Evolutionary conservation across 2,888 invertebrate species (phyloP), one percentile per base, ranked within the genome.

Genomic region (Halictus quadricinctus): DNA sequence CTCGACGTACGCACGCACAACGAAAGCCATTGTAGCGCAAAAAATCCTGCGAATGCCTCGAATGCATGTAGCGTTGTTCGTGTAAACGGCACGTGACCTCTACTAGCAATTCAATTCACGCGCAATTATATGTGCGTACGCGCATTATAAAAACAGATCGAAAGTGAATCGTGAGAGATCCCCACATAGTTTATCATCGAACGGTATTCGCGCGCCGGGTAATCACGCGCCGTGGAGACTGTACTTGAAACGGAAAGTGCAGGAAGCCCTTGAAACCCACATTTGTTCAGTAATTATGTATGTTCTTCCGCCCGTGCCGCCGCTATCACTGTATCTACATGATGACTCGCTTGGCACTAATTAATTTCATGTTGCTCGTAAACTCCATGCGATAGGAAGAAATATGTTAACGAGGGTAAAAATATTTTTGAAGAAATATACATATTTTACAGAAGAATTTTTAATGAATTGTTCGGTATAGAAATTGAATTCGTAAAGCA

Each of bases 151-250:
- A 76, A 81, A 81, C 83, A 29, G 72, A 36, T 66, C 43, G 83
- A 76, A 81, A 82, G 72, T 48, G 54, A 76, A 64, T 64, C 72
- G 82, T 83, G 83, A 66, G 82, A 83, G 76, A 76, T 72, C 72
- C 76, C 72, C 72, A 64, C 36, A 48, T 48, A 50, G 13, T 46
- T 66, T 60, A 54, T 50, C 48, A 36, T 76, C 50, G 50, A 72
- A 43, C 46, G 76, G 46, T 29, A 46, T 18, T 21, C 76, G 21
- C 72, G 50, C 64, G 60, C 58, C 72, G 72, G 36, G 36, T 36
- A 36, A 36, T 36, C 76, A 25, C 72, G 50, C 64, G 60, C 58
- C 72, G 72, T 76, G 66, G 58, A 76, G 72, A 83, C 54, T 66
- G 48, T 72, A 46, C 41, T 66, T 72, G 58, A 81, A 83, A 83